Evolutionary conservation across 2,797 vertebrate species (phyloP).

Genomic region (Lepilemur septentrionalis): DNA sequence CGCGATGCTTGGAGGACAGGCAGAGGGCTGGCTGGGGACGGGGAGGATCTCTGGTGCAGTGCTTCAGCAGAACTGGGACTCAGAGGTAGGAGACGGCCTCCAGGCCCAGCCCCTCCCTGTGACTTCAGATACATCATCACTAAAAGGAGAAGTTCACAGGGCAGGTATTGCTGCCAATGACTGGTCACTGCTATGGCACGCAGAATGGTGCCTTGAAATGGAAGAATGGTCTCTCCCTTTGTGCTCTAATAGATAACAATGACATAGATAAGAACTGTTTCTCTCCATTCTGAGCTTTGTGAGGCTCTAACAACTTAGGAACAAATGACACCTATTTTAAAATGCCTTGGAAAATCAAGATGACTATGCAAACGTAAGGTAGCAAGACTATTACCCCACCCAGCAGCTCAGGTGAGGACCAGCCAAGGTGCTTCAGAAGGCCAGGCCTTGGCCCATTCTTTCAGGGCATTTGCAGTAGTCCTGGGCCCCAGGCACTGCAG

Average conservation of each 20-base stretch:
- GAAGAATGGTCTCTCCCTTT: not conserved
- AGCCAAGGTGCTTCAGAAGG: not conserved
- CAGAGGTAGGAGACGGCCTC: not conserved
- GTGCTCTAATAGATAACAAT: not conserved
- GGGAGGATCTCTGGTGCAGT: not conserved
- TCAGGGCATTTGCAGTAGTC: not conserved
- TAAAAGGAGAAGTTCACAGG: not conserved
- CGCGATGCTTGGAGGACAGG: too few relatives aligned
- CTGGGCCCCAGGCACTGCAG: not conserved
- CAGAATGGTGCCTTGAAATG: not conserved
- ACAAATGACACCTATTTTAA: not conserved
- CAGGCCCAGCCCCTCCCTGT: not conserved
- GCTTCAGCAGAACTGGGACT: not conserved
- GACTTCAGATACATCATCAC: not conserved
- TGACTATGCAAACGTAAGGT: not conserved
- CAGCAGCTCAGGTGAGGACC: not conserved
- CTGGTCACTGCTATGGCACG: not conserved
- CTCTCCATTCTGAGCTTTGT: not conserved
- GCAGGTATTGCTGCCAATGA: not conserved
- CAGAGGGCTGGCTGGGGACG: not conserved
- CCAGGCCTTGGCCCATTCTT: not conserved
- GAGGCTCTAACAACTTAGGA: not conserved
- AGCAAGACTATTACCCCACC: not conserved
- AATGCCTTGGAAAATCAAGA: not conserved
- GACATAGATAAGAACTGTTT: not conserved